Conservation (phyloP, 2,113 vertebrate genomes). For the Ardeotis arabs region DNA sequence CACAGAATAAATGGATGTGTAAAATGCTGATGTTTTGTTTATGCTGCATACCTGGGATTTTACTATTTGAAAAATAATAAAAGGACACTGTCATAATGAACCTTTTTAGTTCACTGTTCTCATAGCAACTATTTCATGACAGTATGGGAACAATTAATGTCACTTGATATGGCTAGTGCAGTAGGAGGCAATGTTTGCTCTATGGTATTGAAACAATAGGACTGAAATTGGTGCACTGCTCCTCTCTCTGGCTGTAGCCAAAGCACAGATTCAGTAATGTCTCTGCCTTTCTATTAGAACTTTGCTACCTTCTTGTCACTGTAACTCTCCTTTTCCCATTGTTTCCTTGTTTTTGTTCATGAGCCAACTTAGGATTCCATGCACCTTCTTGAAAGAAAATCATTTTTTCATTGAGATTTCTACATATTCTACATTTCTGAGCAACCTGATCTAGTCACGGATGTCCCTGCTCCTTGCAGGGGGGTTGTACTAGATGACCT, state of each 20-base stretch:
- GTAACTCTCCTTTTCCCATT: not conserved
- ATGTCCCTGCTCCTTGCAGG: no score
- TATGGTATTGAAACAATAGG: not conserved
- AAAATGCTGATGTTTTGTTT: not conserved
- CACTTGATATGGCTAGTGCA: not conserved
- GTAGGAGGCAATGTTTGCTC: not conserved
- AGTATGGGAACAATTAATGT: not conserved
- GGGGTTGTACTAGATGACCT: no score
- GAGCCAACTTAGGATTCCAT: not conserved
- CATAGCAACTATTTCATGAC: not conserved
- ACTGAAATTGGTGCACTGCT: not conserved
- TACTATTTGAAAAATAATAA: not conserved
- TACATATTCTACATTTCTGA: not conserved
- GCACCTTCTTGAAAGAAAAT: not conserved
- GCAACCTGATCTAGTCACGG: no score
- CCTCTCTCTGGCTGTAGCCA: not conserved
- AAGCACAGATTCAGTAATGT: not conserved
- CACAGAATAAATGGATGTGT: not conserved
- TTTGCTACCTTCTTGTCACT: not conserved
- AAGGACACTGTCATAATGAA: not conserved
- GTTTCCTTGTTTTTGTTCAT: not conserved
- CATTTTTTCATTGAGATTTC: not conserved
- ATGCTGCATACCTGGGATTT: not conserved
- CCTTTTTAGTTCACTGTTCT: not conserved
- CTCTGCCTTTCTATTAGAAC: not conserved